Conservation (phyloP, 2,797 vertebrate species). For the Sebastes cheni region DNA sequence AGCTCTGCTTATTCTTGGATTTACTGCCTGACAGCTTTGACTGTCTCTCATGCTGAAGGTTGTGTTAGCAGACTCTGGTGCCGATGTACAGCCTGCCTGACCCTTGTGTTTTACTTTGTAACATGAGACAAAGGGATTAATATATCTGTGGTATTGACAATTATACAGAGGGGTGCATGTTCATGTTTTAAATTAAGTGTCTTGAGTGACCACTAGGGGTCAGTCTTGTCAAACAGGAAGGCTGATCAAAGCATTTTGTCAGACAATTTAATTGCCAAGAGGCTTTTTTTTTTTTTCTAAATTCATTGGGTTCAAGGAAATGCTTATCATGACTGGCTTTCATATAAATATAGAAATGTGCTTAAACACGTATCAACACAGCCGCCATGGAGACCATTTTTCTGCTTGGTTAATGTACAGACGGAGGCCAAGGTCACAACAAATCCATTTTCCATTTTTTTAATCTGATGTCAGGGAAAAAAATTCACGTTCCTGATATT, state of each 20-base stretch:
- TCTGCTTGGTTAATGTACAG: conserved; percentile 13
- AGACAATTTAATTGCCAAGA: conserved; percentile 20
- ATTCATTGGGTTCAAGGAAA: conserved; percentile 19
- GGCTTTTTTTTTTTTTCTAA: conserved; percentile 6
- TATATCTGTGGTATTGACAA: conserved; percentile 22
- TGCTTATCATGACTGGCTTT: conserved; percentile 16
- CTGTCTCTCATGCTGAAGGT: conserved; percentile 17
- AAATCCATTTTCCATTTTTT: conserved; percentile 5
- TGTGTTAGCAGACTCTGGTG: conserved; percentile 19
- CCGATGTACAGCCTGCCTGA: conserved; percentile 16
- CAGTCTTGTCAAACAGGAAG: conserved; percentile 66
- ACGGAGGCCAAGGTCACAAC: conserved; percentile 16
- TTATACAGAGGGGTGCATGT: neutral
- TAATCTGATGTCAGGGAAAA: neutral
- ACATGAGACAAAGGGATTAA: conserved; percentile 42
- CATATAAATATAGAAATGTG: conserved; percentile 8
- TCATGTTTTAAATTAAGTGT: neutral
- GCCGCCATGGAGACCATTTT: neutral
- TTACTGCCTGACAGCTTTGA: conserved; percentile 51
- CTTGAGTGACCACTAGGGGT: conserved; percentile 67
- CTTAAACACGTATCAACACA: neutral
- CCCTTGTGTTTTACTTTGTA: conserved; percentile 40
- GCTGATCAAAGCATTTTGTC: neutral
- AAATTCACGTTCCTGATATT: too few species aligned
- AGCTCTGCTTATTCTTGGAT: conserved; percentile 53